Conservation (phyloP, 1,140 invertebrate genomes). For the Tetraneura akinire region DNA sequence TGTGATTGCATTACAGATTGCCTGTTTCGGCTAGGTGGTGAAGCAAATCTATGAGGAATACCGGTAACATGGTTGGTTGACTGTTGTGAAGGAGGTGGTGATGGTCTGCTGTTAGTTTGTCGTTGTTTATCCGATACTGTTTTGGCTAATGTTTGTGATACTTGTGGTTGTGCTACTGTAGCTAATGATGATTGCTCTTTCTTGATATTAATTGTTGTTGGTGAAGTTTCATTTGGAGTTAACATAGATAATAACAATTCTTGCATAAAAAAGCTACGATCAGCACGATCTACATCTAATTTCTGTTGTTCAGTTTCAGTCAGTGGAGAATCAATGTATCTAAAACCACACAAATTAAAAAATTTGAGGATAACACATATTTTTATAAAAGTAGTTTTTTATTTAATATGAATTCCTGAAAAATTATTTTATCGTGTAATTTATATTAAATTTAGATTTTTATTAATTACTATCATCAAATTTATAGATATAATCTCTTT, state of each 20-base stretch:
- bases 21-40: conserved; percentile 23
- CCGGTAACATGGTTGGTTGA: conserved; percentile 14
- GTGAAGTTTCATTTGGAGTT: conserved; percentile 29
- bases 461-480: no score
- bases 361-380: not conserved
- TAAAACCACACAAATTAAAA: conserved; percentile 55
- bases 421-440: no score
- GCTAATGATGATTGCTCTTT: conserved; percentile 16
- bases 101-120: conserved; percentile 12
- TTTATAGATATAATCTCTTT: no score
- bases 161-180: not conserved
- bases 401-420: not conserved
- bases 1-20: conserved; percentile 45
- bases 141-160: not conserved
- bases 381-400: no score
- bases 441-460: no score
- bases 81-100: conserved; percentile 14
- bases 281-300: conserved; percentile 66
- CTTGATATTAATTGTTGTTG: conserved; percentile 8
- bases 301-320: conserved; percentile 64
- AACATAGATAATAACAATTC: conserved; percentile 69
- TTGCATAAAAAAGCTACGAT: conserved; percentile 70
- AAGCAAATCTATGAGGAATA: conserved; percentile 40
- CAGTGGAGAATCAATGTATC: conserved; percentile 65
- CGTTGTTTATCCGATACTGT: conserved; percentile 30